phyloP scores from a whole-genome alignment of 2,797 vertebrate genomes.

The Nasua narica region DNA sequence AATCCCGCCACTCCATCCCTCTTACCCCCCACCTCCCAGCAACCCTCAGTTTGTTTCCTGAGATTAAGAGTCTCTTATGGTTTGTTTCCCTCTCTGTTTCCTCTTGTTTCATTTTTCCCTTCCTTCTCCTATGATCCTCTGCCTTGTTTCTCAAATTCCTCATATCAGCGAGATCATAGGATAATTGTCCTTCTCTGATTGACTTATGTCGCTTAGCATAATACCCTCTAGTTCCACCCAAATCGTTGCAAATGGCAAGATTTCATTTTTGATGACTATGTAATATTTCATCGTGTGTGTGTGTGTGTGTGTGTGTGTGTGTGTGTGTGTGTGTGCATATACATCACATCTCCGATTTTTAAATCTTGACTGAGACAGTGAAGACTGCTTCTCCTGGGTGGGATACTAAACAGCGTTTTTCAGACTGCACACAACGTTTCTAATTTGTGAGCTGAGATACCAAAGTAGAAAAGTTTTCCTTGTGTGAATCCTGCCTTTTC shows the following conservation, averaged over 20 bases:
- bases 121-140: not conserved
- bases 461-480: not conserved
- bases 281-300: not conserved
- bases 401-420: not conserved
- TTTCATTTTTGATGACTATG: not conserved
- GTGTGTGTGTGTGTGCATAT: too few relatives aligned
- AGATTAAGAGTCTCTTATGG: not conserved
- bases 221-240: not conserved
- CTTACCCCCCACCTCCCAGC: not conserved
- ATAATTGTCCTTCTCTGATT: not conserved
- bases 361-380: not conserved
- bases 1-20: not conserved
- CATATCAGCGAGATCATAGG: not conserved
- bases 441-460: not conserved
- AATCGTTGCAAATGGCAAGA: not conserved
- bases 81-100: too few relatives aligned
- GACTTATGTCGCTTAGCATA: not conserved
- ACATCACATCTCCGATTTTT: not conserved
- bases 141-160: not conserved
- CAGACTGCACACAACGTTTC: too few relatives aligned
- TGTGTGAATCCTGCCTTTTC: not conserved
- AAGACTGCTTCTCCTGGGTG: not conserved
- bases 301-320: too few relatives aligned
- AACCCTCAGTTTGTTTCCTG: not conserved
- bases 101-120: not conserved